Evolutionary conservation across 1,140 invertebrate genomes (phyloP), one percentile per base, ranked within the genome.

Genomic region (Andrena cerasifolii): DNA sequence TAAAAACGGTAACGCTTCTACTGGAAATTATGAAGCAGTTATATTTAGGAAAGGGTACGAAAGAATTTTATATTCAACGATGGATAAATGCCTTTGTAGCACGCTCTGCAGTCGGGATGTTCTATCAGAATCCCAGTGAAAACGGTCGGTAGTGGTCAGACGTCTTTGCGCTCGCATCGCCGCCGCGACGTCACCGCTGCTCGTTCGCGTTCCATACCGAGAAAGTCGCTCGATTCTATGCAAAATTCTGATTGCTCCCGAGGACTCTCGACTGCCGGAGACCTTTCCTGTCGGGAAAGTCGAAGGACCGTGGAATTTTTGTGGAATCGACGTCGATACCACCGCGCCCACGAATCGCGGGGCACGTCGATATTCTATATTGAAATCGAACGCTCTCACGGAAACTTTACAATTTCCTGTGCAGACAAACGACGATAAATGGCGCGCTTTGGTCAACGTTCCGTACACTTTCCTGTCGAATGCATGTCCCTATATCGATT

Each of bases 401-500:
- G 54, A 73, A 83, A 77, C 80, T 83, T 83, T 78, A 74, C 70
- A 79, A 80, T 79, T 83, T 79, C 68, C 31, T 36, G 59, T 6
- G 12, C 51, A 66, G 56, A 61, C 36, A 56, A 81, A 68, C 65
- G 80, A 74, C 65, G 81, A 72, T 79, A 74, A 83, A 76, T 78
- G 80, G 54, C 40, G 76, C 70, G 68, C 82, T 83, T 83, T 73
- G 81, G 80, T 73, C 75, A 70, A 82, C 73, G 51, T 67, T 58
- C 28, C 36, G 53, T 47, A 26, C 16, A 58, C 28, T 45, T 54
- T 65, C 14, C 59, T 43, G n/a, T 43, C 36, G 61, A 24, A 18
- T 54, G 21, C 5, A 14, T 45, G 18, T 31, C 26, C 61, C 21
- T 40, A 40, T 43, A 45, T 67, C 72, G 62, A 21, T 49, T 54